Percentiles rank a stretch among this genome's conserved stretches.
phyloP scores from a whole-genome alignment of 2,888 invertebrate genomes.

The Pachycephus smyrnensis region DNA sequence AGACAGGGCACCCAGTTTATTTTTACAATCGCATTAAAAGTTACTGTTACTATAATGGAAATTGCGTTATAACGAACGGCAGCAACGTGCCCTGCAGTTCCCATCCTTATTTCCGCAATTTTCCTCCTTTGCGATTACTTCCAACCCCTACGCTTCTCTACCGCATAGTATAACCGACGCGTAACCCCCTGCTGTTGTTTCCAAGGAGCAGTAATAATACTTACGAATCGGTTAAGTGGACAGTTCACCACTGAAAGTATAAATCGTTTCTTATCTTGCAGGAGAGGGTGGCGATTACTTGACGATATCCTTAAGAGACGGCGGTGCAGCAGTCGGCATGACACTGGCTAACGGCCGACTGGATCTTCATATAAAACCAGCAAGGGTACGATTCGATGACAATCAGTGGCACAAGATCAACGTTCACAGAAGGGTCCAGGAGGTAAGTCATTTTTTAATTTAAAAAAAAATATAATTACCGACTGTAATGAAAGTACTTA shows the following conservation, averaged over 20 bases:
- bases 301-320: slow-evolving; percentile 89
- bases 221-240: not conserved
- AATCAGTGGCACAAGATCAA: slow-evolving; percentile 96
- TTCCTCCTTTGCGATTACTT: no score
- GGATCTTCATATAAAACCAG: slow-evolving; percentile 90
- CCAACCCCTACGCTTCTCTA: no score
- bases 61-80: slow-evolving; percentile 19
- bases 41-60: slow-evolving; percentile 21
- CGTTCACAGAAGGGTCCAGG: slow-evolving; percentile 90
- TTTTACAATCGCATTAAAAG: slow-evolving; percentile 20
- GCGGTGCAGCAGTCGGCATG: slow-evolving; percentile 89
- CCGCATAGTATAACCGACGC: no score
- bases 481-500: no score
- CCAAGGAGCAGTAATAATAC: not conserved
- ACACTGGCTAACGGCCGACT: slow-evolving; percentile 90
- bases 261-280: slow-evolving; percentile 57
- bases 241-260: no score
- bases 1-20: slow-evolving; percentile 19
- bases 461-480: no score
- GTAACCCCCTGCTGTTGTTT: not conserved
- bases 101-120: no score
- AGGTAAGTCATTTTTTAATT: slow-evolving; percentile 71
- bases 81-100: slow-evolving; percentile 1
- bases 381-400: slow-evolving; percentile 92
- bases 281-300: slow-evolving; percentile 92